These are phyloP conservation scores for Ceraclea dissimilis DNA, from an alignment of 2,888 invertebrate genomes.

Conservation along the genomic window DNA sequence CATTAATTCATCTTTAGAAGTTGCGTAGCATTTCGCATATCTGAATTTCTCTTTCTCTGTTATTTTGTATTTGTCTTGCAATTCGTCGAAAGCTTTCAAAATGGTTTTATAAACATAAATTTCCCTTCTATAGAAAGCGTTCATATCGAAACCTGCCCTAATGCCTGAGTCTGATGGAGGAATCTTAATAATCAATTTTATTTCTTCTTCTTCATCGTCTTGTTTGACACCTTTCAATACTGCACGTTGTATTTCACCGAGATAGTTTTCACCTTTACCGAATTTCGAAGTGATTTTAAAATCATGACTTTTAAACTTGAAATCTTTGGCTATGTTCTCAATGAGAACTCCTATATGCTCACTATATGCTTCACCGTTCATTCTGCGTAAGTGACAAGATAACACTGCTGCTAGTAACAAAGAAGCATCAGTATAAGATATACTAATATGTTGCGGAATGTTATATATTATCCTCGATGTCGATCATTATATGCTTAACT, in stretches of 20 bases:
- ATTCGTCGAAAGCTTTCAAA: slow-evolving; percentile 9
- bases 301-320: neutral
- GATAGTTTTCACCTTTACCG: slow-evolving; percentile 16
- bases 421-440: too few species aligned
- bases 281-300: neutral
- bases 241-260: slow-evolving; percentile 12
- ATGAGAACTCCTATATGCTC: neutral
- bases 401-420: too few species aligned
- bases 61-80: slow-evolving; percentile 22
- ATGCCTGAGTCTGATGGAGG: neutral
- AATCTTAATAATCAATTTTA: slow-evolving; percentile 12
- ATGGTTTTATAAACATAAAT: slow-evolving; percentile 9
- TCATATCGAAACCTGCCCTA: slow-evolving; percentile 3
- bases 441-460: too few species aligned
- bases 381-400: neutral
- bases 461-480: too few species aligned
- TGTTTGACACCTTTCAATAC: slow-evolving; percentile 8
- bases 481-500: too few species aligned
- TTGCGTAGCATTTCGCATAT: slow-evolving; percentile 10
- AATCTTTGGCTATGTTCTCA: neutral
- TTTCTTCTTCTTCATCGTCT: neutral
- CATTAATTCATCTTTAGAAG: slow-evolving; percentile 1
- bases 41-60: slow-evolving; percentile 18
- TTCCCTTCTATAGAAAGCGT: slow-evolving; percentile 11
- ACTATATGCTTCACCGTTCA: neutral